These are phyloP conservation scores for Leptopterna dolabrata DNA, from an alignment of 2,888 invertebrate species.

Conservation along the genomic window DNA sequence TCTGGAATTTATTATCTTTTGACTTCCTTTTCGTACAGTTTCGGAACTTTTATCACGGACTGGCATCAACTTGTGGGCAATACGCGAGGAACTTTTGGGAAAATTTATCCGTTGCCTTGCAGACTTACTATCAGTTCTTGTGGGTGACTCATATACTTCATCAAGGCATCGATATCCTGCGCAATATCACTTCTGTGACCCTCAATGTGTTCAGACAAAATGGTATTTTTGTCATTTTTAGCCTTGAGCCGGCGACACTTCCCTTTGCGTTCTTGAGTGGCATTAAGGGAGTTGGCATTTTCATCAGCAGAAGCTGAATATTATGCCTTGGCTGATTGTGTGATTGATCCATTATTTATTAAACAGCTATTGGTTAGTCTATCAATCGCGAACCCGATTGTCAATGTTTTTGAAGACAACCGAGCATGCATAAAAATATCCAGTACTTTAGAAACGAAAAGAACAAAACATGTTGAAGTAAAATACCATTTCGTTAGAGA, in stretches of 20 bases:
- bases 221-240: conserved; percentile 67
- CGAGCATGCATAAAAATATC: too few relatives aligned
- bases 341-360: too few relatives aligned
- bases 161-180: conserved; percentile 77
- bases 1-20: conserved; percentile 70
- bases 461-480: too few relatives aligned
- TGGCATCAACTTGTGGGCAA: conserved; percentile 63
- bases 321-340: too few relatives aligned
- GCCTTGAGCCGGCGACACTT: conserved; percentile 63
- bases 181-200: conserved; percentile 78
- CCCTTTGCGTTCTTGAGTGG: conserved; percentile 61
- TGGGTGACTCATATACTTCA: conserved; percentile 76
- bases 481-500: too few relatives aligned
- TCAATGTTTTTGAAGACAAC: too few relatives aligned
- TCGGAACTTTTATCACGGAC: conserved; percentile 61
- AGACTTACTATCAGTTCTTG: conserved; percentile 61
- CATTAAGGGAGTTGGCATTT: conserved; percentile 78
- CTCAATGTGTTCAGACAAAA: conserved; percentile 72
- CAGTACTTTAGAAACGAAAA: too few relatives aligned
- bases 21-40: conserved; percentile 57
- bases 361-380: too few relatives aligned
- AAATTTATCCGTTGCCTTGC: conserved; percentile 64
- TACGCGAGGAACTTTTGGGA: conserved; percentile 54
- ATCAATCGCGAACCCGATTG: too few relatives aligned
- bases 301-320: too few relatives aligned